A percentile compares a stretch with the other conserved stretches of the same genome.
These are phyloP conservation scores for Brachyrhaphis roseni DNA, from an alignment of 2,797 vertebrate genomes.

Conservation along the genomic window DNA sequence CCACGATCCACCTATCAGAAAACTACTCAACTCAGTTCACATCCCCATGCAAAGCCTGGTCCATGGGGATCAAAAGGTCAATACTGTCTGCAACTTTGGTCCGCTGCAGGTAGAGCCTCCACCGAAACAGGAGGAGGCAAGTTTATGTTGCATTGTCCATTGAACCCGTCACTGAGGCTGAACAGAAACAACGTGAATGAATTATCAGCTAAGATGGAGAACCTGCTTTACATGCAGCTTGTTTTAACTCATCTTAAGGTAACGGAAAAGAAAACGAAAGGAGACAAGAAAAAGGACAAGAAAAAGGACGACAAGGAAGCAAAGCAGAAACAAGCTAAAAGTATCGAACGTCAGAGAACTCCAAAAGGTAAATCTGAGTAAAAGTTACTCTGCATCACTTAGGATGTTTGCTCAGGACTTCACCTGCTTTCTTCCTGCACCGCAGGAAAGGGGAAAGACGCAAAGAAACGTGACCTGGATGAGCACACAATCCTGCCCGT, in stretches of 20 bases:
- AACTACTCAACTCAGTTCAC: conserved; percentile 65
- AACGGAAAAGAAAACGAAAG: conserved; percentile 56
- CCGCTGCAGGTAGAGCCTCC: conserved; percentile 45
- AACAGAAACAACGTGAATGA: background rate
- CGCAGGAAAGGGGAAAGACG: conserved; percentile 68
- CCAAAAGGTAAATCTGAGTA: conserved; percentile 65
- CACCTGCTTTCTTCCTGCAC: background rate
- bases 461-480: conserved; percentile 1
- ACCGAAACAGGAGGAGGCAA: conserved; percentile 43
- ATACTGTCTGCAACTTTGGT: conserved; percentile 80
- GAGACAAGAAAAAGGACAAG: conserved; percentile 50
- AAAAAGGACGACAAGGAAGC: conserved; percentile 36
- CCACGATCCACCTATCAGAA: conserved; percentile 78
- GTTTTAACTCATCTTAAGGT: conserved; percentile 42
- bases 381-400: background rate
- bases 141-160: background rate
- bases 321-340: conserved; percentile 41
- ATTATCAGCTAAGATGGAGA: background rate
- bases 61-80: conserved; percentile 56
- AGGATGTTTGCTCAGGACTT: background rate
- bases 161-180: background rate
- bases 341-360: background rate
- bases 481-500: background rate
- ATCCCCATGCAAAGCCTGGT: conserved; percentile 80
- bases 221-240: conserved; percentile 6